Conservation (phyloP, 92 coral and sea anemone genomes). For the Diadumene lineata region DNA sequence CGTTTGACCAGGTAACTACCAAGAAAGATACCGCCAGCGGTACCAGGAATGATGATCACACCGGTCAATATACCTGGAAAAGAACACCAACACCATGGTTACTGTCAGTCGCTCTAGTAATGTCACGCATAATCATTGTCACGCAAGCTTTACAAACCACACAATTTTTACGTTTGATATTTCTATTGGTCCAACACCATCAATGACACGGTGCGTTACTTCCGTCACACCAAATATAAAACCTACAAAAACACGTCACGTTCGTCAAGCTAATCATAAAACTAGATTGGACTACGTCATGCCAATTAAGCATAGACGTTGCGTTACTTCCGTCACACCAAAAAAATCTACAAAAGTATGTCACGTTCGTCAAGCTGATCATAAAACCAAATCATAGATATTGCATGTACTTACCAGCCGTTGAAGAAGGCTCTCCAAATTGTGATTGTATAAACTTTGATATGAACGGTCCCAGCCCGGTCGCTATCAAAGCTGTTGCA, state of each 20-base stretch:
- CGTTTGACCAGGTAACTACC: slow-evolving; percentile 95
- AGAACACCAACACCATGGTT: neutral
- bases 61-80: slow-evolving; percentile 85
- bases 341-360: neutral
- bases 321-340: neutral
- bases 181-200: neutral
- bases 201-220: neutral
- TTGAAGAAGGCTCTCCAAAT: slow-evolving; percentile 89
- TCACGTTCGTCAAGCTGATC: neutral
- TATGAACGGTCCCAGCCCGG: slow-evolving; percentile 96
- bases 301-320: too few species aligned
- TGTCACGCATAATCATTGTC: neutral
- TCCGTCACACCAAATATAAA: neutral
- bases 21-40: slow-evolving; percentile 99
- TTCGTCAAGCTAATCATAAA: neutral
- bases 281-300: too few species aligned
- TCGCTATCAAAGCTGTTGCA: slow-evolving; percentile 90
- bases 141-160: too few species aligned
- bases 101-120: neutral
- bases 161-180: too few species aligned
- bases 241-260: neutral
- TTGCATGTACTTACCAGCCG: slow-evolving; percentile 73
- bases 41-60: slow-evolving; percentile 90
- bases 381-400: neutral
- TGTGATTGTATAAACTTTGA: slow-evolving; percentile 98